These are phyloP conservation scores for Mythimna pallens DNA, from an alignment of 2,888 invertebrate genomes.

Conservation along the genomic window DNA sequence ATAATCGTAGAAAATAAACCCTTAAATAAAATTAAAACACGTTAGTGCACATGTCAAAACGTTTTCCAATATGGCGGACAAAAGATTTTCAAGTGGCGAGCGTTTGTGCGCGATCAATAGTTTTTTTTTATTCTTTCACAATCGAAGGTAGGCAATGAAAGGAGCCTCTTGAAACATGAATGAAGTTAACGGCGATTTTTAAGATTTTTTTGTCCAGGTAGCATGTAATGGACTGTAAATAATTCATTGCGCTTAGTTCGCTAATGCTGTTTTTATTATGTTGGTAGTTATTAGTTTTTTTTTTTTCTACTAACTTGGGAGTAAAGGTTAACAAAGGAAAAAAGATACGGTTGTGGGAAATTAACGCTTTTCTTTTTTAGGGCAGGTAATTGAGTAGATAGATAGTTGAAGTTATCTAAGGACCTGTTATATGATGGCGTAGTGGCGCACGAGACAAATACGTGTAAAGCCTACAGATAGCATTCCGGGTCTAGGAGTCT, in stretches of 20 bases:
- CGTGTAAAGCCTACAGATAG: no score
- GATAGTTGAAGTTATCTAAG: no score
- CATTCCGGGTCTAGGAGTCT: no score
- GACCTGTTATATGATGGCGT: no score
- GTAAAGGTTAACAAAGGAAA: slow-evolving; percentile 2
- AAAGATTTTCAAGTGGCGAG: slow-evolving; percentile 86
- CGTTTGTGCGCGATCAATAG: slow-evolving; percentile 88
- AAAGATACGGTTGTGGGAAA: neutral
- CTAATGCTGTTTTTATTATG: slow-evolving; percentile 62
- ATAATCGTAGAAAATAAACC: slow-evolving; percentile 18
- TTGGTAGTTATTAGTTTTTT: slow-evolving; percentile 7
- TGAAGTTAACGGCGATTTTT: slow-evolving; percentile 86
- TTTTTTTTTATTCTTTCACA: slow-evolving; percentile 85
- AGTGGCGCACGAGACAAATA: no score
- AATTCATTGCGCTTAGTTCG: slow-evolving; percentile 76
- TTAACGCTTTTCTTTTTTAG: neutral
- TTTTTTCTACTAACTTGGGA: neutral
- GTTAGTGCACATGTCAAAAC: slow-evolving; percentile 82
- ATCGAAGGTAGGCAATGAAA: slow-evolving; percentile 87
- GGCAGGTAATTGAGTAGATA: neutral
- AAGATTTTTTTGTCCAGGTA: slow-evolving; percentile 80
- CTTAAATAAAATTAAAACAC: slow-evolving; percentile 67
- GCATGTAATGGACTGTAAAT: slow-evolving; percentile 84
- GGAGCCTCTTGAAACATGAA: slow-evolving; percentile 87
- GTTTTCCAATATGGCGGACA: slow-evolving; percentile 88